Conservation (phyloP, 2,797 vertebrate species). For the Sciurus carolinensis region DNA sequence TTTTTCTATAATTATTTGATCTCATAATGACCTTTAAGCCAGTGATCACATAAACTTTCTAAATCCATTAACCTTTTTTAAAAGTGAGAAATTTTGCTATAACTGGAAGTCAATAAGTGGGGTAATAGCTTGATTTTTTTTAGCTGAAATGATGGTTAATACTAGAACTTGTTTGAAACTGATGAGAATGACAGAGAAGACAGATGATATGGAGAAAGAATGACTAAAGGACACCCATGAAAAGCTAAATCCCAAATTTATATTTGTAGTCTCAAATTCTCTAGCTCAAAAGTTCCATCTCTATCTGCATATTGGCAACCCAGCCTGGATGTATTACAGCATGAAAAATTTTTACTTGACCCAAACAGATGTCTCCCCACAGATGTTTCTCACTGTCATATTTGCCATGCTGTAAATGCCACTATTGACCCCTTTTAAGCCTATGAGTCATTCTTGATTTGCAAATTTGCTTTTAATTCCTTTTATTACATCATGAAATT, state of each 20-base stretch:
- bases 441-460: neutral
- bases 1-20: neutral
- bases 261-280: neutral
- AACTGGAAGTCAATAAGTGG: neutral
- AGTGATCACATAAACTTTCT: neutral
- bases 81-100: neutral
- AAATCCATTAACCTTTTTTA: neutral
- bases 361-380: neutral
- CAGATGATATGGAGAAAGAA: neutral
- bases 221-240: neutral
- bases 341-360: neutral
- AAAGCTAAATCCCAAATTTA: neutral
- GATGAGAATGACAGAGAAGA: neutral
- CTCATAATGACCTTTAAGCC: neutral
- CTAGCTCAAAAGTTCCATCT: neutral
- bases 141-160: neutral
- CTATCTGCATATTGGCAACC: neutral
- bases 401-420: neutral
- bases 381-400: neutral
- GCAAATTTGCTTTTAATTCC: neutral
- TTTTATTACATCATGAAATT: neutral
- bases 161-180: conserved; percentile 21
- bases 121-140: neutral
- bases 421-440: neutral
- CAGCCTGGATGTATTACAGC: neutral